A percentile compares a stretch with the other conserved stretches of the same genome.
phyloP scores from a whole-genome alignment of 2,797 vertebrate genomes.

The Parauchenoglanis ngamensis region DNA sequence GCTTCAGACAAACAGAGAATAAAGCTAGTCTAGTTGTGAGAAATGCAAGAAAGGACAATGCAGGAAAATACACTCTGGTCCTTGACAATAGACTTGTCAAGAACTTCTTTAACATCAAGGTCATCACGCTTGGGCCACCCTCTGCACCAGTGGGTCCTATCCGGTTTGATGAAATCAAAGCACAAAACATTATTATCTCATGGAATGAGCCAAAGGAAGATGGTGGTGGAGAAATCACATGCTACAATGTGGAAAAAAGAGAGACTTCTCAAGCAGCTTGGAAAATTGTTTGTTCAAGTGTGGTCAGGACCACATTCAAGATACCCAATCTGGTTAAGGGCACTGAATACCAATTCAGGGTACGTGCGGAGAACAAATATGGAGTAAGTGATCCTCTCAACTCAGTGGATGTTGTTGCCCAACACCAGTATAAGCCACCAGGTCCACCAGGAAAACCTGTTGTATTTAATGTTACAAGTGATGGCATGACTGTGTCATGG shows the following conservation, averaged over 20 bases:
- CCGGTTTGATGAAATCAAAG: constrained; percentile 92
- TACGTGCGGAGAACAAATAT: constrained; percentile 94
- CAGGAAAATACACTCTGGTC: constrained; percentile 92
- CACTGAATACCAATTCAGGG: constrained; percentile 91
- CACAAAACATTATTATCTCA: constrained; percentile 90
- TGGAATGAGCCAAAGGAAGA: constrained; percentile 93
- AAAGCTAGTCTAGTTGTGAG: constrained; percentile 88
- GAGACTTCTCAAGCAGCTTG: constrained; percentile 93
- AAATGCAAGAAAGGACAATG: constrained; percentile 89
- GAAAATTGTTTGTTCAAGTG: constrained; percentile 97
- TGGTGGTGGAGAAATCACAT: constrained; percentile 93
- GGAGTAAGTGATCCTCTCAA: constrained; percentile 87
- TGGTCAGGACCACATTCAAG: constrained; percentile 90
- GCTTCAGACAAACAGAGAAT: constrained; percentile 93
- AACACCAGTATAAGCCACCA: constrained; percentile 95
- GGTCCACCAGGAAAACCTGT: constrained; percentile 91
- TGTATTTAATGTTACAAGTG: constrained; percentile 89
- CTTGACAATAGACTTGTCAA: constrained; percentile 88
- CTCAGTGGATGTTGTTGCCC: constrained; percentile 84
- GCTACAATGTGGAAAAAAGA: constrained; percentile 94
- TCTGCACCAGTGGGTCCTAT: constrained; percentile 89
- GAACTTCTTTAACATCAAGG: constrained; percentile 85
- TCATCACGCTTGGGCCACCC: constrained; percentile 88
- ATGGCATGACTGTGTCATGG: constrained; percentile 95
- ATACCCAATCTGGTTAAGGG: constrained; percentile 92